Percentiles rank a stretch among this genome's conserved stretches.
These are phyloP conservation scores for Anser cygnoides DNA, from an alignment of 2,113 vertebrate species.

Conservation along the genomic window DNA sequence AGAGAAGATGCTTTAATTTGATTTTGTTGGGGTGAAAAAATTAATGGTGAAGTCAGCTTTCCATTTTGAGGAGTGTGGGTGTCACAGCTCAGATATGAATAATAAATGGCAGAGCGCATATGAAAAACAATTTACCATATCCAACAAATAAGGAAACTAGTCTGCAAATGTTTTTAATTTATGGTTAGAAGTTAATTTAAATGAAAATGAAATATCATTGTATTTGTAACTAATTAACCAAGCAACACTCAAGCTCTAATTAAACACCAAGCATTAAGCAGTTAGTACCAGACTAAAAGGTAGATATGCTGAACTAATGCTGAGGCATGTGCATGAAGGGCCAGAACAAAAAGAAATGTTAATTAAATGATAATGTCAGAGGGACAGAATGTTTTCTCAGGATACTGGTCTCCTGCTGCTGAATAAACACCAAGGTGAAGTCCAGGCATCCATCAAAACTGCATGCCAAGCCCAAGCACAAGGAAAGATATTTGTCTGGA, in stretches of 20 bases:
- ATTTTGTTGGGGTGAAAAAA: not conserved
- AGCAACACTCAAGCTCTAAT: not conserved
- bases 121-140: not conserved
- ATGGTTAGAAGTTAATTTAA: not conserved
- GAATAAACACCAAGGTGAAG: constrained; percentile 52
- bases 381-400: constrained; percentile 21
- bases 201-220: not conserved
- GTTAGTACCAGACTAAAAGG: not conserved
- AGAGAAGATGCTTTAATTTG: not conserved
- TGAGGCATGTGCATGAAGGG: not conserved
- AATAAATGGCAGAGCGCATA: not conserved
- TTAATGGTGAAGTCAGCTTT: not conserved
- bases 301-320: not conserved
- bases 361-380: constrained; percentile 69
- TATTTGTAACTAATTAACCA: not conserved
- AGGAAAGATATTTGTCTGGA: constrained; percentile 6
- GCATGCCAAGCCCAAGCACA: constrained; percentile 5
- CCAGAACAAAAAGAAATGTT: constrained; percentile 20
- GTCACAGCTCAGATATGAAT: not conserved
- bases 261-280: not conserved
- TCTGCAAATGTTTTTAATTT: not conserved
- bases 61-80: not conserved
- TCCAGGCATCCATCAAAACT: constrained; percentile 52
- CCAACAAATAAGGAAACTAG: not conserved
- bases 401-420: not conserved